Conservation (phyloP, 2,797 vertebrate genomes). For the Kryptopterus vitreolus region DNA sequence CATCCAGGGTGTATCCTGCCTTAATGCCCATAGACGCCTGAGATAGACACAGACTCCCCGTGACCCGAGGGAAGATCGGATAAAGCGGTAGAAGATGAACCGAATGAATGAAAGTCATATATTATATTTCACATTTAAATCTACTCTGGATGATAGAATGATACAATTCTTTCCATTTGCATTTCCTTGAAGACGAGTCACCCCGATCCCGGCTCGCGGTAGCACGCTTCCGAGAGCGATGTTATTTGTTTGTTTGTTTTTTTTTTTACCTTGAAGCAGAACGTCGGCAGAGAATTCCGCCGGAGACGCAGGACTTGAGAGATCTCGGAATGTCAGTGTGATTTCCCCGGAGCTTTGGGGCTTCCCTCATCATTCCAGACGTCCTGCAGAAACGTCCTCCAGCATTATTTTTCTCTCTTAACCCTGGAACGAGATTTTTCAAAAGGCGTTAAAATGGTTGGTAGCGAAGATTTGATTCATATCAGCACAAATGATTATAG, state of each 20-base stretch:
- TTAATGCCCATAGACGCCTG: too few species aligned
- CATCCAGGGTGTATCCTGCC: too few species aligned
- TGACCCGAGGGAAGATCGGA: too few species aligned
- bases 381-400: neutral
- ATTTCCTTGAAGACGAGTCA: constrained; percentile 9
- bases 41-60: too few species aligned
- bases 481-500: too few species aligned
- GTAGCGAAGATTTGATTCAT: too few species aligned
- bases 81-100: too few species aligned
- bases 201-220: constrained; percentile 12
- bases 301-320: neutral
- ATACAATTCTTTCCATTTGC: constrained; percentile 9
- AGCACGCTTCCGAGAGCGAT: neutral
- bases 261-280: constrained; percentile 1
- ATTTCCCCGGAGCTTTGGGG: constrained; percentile 37
- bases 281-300: neutral
- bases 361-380: neutral
- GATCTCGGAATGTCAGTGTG: constrained; percentile 10
- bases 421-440: neutral
- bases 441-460: neutral
- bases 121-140: neutral
- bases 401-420: neutral
- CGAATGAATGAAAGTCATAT: too few species aligned
- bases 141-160: too few species aligned
- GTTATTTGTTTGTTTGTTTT: too few species aligned